Base-by-base conservation (phyloP, 2,113 vertebrate species). In the Centropus unirufus region DNA sequence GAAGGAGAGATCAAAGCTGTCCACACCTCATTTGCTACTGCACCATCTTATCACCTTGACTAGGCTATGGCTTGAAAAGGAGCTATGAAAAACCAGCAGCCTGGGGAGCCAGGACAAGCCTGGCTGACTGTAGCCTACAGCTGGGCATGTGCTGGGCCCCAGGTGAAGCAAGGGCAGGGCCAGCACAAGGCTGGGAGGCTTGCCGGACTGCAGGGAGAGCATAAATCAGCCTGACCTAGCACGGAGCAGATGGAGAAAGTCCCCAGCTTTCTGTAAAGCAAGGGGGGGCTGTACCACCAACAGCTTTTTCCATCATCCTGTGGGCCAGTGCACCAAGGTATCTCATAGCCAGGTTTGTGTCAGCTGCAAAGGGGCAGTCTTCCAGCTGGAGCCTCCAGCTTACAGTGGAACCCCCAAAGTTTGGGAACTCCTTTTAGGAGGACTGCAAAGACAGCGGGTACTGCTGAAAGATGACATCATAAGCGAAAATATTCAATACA, bases 101-200 rank as follows among this genome's bases (percentile, higher is more conserved):
- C 21, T 80, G 68, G 78, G 81, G 68, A 73, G 34, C 16, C n/a
- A 76, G 36, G 63, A 75, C 47, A 79, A 9, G 22, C 21, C 40
- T 10, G 42, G 57, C 15, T 47, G 34, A 46, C 27, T 0, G 1
- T 1, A 87, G 42, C 42, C 52, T 29, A 23, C 36, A 54, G 67
- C 24, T 1, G 0, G 39, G 39, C 9, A 3, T 3, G 0, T 2
- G 12, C 72, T 57, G 44, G 52, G 49, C 40, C 42, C 40, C 32
- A n/a, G 42, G 8, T 6, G 0, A 2, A 5, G 32, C 1, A 0
- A 68, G 42, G 57, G 39, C 61, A 62, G 26, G 23, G 57, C 27
- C 30, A 67, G 32, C 51, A 83, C 46, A 27, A 58, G n/a, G 24
- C 36, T 68, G 12, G 21, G n/a, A 30, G 36, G 36, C 49, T 74